These are phyloP conservation scores for Microtus oregoni DNA, from an alignment of 2,113 vertebrate species.

Conservation along the genomic window DNA sequence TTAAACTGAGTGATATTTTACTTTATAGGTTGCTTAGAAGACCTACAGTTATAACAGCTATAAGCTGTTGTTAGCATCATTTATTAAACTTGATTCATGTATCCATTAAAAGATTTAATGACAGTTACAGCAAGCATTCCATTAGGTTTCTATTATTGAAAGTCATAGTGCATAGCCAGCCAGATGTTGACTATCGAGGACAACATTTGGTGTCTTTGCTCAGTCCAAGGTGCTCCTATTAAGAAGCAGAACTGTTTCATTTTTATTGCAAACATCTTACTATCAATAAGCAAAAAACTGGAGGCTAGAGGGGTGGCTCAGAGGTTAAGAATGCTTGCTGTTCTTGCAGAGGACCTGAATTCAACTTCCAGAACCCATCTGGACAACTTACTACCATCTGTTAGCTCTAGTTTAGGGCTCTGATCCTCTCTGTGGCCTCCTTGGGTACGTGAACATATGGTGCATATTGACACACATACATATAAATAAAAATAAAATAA, in stretches of 20 bases:
- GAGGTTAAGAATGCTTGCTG: background rate
- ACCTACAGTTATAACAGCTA: background rate
- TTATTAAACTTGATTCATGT: background rate
- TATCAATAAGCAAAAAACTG: background rate
- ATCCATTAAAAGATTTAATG: background rate
- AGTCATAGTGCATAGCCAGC: background rate
- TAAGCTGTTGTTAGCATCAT: background rate
- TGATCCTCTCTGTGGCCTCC: no score
- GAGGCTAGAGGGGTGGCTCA: background rate
- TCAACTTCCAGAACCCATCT: background rate
- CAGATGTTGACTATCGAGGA: background rate
- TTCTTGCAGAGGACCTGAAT: no score
- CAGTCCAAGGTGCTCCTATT: background rate
- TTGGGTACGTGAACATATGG: background rate
- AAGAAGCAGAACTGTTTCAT: constrained; percentile 2
- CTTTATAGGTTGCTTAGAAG: background rate
- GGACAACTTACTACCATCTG: background rate
- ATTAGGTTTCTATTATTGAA: constrained; percentile 2
- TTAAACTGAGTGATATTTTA: constrained; percentile 22
- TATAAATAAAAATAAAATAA: background rate
- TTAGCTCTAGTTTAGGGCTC: no score
- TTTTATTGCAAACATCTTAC: background rate
- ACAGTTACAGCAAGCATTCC: background rate
- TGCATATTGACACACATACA: background rate
- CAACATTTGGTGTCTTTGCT: background rate